Conservation (phyloP, 2,888 invertebrate species). For the Andrena dorsata region DNA sequence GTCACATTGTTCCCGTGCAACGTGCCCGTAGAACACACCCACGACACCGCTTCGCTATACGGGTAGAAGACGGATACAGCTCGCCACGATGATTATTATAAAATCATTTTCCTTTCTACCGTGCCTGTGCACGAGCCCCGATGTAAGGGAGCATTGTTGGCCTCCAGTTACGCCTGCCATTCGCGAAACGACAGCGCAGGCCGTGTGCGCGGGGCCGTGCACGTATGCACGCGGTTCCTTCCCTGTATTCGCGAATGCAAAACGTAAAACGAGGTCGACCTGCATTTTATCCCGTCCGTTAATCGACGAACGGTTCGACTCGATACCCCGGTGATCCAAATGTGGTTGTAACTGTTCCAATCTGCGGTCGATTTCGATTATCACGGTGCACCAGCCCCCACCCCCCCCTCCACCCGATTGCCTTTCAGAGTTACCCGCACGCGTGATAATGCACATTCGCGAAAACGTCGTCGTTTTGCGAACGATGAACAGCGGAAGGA, state of each 20-base stretch:
- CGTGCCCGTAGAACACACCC: conserved; percentile 72
- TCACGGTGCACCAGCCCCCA: not conserved
- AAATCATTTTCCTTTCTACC: conserved; percentile 76
- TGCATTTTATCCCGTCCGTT: not conserved
- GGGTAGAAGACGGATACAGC: conserved; percentile 57
- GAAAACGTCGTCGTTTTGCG: not conserved
- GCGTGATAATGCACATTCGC: not conserved
- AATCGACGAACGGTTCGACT: conserved; percentile 6
- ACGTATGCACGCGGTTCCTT: not conserved
- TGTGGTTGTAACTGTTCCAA: not conserved
- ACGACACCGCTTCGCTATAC: conserved; percentile 67
- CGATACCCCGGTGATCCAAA: not conserved
- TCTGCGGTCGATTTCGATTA: not conserved
- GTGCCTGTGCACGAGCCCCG: conserved; percentile 51
- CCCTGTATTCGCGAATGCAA: not conserved
- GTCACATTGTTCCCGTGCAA: conserved; percentile 79
- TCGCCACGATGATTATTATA: conserved; percentile 70
- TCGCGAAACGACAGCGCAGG: conserved; percentile 23
- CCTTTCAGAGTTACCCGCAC: not conserved
- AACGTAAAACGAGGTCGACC: conserved; percentile 11
- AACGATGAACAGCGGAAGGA: not conserved
- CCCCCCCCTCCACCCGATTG: no score
- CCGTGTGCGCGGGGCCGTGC: not conserved
- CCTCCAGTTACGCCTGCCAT: conserved; percentile 28
- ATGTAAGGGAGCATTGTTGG: conserved; percentile 55